Evolutionary conservation across 2,113 vertebrate species (phyloP).

Genomic region (Neolamprologus tretocephalus): DNA sequence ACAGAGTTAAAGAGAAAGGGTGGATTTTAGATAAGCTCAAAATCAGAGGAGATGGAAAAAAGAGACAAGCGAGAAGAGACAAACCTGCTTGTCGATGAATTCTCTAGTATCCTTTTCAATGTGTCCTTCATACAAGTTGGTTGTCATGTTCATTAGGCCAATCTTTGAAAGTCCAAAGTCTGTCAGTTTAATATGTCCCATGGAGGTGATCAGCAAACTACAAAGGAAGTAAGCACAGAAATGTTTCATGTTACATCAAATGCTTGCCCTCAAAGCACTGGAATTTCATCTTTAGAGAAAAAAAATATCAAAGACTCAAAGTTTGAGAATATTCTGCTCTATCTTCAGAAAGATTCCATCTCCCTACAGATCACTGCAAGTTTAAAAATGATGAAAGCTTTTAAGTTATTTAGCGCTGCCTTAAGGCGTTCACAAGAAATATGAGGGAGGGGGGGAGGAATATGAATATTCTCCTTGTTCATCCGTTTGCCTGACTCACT

Average conservation of each 20-base stretch:
- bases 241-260: slow-evolving; percentile 6
- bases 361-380: background rate
- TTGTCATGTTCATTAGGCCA: slow-evolving; percentile 95
- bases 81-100: slow-evolving; percentile 93
- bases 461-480: background rate
- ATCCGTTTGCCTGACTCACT: slow-evolving; percentile 70
- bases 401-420: background rate
- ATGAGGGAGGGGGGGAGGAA: background rate
- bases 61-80: background rate
- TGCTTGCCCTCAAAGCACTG: background rate
- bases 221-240: background rate
- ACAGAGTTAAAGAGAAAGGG: background rate
- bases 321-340: background rate
- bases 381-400: slow-evolving; percentile 1
- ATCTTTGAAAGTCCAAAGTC: slow-evolving; percentile 96
- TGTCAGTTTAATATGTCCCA: slow-evolving; percentile 95
- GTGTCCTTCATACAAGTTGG: slow-evolving; percentile 92
- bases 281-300: background rate
- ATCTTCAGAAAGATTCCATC: background rate
- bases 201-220: slow-evolving; percentile 92
- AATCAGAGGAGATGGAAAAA: background rate
- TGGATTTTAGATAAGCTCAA: background rate
- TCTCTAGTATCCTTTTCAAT: slow-evolving; percentile 92
- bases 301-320: background rate
- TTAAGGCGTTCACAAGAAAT: background rate